Percentiles rank a stretch among this genome's conserved stretches.
phyloP scores from a whole-genome alignment of 2,888 invertebrate species.

The Drosophila pullipes region DNA sequence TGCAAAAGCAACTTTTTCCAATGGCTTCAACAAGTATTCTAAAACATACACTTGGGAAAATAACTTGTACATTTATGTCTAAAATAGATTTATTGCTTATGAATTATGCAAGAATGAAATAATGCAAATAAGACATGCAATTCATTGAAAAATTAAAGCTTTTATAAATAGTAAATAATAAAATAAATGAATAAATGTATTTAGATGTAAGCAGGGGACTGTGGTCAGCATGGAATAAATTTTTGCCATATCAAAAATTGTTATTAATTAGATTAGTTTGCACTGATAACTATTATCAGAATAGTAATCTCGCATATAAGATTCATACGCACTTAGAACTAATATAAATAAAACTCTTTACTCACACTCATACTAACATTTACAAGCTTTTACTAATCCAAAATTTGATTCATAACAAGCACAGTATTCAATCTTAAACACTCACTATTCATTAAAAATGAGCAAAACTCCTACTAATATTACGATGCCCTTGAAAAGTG shows the following conservation, averaged over 20 bases:
- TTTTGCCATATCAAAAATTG: neutral
- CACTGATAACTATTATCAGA: constrained; percentile 37
- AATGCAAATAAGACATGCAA: neutral
- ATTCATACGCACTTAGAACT: neutral
- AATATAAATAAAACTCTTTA: neutral
- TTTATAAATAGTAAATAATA: neutral
- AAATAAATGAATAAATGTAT: neutral
- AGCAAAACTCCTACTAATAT: constrained; percentile 49
- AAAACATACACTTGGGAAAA: constrained; percentile 13
- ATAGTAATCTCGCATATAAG: neutral
- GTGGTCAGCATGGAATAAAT: neutral
- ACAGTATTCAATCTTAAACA: neutral
- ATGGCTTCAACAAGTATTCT: constrained; percentile 21
- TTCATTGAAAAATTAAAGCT: neutral
- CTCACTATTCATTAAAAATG: constrained; percentile 37
- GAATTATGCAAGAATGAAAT: neutral
- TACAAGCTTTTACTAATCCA: neutral
- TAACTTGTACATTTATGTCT: neutral
- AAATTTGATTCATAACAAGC: constrained; percentile 14
- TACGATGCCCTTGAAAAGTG: too few relatives aligned
- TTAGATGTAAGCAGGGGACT: neutral
- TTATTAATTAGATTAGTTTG: neutral
- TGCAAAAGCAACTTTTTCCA: constrained; percentile 8
- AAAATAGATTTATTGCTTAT: neutral
- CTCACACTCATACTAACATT: neutral